Conservation (phyloP, 1,140 invertebrate genomes). For the Hyles vespertilio region DNA sequence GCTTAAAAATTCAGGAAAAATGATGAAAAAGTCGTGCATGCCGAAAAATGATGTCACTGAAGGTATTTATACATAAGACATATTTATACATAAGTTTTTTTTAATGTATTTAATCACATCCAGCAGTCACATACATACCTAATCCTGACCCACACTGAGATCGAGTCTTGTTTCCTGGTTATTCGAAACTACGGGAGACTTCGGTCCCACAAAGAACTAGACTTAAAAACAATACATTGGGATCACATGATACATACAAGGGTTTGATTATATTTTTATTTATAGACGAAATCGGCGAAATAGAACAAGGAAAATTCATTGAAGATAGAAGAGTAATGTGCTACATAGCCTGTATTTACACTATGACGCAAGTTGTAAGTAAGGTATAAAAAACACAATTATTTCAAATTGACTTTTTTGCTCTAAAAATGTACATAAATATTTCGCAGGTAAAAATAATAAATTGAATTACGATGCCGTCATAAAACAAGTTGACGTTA, state of each 20-base stretch:
- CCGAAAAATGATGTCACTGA: conserved; percentile 65
- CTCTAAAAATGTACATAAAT: neutral
- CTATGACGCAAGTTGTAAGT: conserved; percentile 49
- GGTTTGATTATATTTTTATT: too few species aligned
- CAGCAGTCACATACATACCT: too few species aligned
- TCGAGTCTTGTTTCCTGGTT: too few species aligned
- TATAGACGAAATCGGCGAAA: conserved; percentile 51
- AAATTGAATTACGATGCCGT: conserved; percentile 53
- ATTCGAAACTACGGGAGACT: too few species aligned
- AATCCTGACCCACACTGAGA: too few species aligned
- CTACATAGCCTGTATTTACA: conserved; percentile 56
- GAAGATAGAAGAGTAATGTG: conserved; percentile 63
- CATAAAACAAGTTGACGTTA: conserved; percentile 58
- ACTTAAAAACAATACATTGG: too few species aligned
- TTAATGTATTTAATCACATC: too few species aligned
- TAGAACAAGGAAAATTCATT: conserved; percentile 59
- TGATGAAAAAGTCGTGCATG: conserved; percentile 65
- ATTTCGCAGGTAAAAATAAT: conserved; percentile 48
- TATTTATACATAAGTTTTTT: too few species aligned
- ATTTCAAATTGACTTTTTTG: neutral
- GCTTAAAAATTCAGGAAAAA: conserved; percentile 60
- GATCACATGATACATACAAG: too few species aligned
- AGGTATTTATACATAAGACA: conserved; percentile 29
- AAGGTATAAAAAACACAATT: neutral
- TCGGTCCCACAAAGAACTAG: too few species aligned